These are phyloP conservation scores for Ornithoptera alexandrae DNA, from an alignment of 2,888 invertebrate genomes.

Conservation along the genomic window DNA sequence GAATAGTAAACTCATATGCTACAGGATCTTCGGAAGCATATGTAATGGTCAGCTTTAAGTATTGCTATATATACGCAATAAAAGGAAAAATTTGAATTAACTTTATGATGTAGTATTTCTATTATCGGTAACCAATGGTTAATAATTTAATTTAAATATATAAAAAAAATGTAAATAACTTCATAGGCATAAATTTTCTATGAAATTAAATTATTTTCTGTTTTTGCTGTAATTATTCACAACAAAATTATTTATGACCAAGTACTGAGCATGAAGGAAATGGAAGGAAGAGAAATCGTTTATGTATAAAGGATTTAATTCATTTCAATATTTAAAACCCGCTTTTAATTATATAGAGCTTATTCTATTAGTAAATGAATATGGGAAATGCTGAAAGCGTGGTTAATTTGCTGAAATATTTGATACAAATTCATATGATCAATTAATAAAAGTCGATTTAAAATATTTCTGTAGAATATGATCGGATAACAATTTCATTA, in stretches of 20 bases:
- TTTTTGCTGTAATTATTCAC: background rate
- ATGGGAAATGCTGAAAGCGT: slow-evolving; percentile 10
- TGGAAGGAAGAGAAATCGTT: background rate
- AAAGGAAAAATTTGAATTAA: too few species aligned
- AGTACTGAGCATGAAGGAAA: too few species aligned
- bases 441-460: slow-evolving; percentile 30
- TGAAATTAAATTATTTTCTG: background rate
- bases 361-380: slow-evolving; percentile 20
- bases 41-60: too few species aligned
- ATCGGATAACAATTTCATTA: slow-evolving; percentile 72
- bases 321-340: background rate
- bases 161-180: too few species aligned
- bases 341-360: slow-evolving; percentile 1
- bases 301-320: background rate
- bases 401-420: slow-evolving; percentile 18
- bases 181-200: too few species aligned
- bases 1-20: too few species aligned
- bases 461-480: slow-evolving; percentile 43
- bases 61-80: too few species aligned
- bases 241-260: background rate
- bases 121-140: too few species aligned
- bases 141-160: too few species aligned
- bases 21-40: too few species aligned
- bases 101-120: too few species aligned
- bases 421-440: slow-evolving; percentile 27